Percentiles rank a stretch among this genome's conserved stretches.
Conservation (phyloP, 2,797 vertebrate species). For the Xerus rutilus region DNA sequence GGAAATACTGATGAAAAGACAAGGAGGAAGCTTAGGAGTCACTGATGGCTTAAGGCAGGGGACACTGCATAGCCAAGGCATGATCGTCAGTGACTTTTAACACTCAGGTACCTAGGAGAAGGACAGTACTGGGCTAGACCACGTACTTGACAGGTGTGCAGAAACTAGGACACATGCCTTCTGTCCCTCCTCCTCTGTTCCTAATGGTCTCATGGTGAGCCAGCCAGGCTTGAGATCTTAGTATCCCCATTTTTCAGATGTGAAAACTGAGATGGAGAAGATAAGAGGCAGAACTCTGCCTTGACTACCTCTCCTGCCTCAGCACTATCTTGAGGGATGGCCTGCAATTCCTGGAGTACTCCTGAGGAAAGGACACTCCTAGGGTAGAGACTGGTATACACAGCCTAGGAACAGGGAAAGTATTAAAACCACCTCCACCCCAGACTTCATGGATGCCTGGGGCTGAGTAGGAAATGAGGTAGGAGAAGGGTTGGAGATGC, state of each 20-base stretch:
- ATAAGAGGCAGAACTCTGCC: neutral
- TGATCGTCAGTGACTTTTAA: neutral
- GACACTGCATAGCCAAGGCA: neutral
- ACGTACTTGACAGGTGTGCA: neutral
- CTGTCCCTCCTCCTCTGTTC: neutral
- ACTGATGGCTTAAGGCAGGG: neutral
- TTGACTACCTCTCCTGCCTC: neutral
- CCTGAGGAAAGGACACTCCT: neutral
- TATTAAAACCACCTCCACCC: neutral
- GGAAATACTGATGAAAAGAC: neutral
- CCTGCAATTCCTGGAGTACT: neutral
- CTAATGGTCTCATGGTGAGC: neutral
- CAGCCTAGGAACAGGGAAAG: neutral
- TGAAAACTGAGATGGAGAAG: neutral
- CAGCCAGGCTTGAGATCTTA: neutral
- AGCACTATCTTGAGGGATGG: neutral
- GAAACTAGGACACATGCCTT: neutral
- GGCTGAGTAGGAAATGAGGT: slow-evolving; percentile 13
- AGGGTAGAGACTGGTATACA: neutral
- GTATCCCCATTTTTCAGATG: neutral
- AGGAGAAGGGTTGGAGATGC: neutral
- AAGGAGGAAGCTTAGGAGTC: neutral
- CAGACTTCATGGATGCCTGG: neutral
- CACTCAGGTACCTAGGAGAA: neutral
- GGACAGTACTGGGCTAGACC: neutral